phyloP scores from a whole-genome alignment of 2,797 vertebrate species.

The Onychomys torridus region DNA sequence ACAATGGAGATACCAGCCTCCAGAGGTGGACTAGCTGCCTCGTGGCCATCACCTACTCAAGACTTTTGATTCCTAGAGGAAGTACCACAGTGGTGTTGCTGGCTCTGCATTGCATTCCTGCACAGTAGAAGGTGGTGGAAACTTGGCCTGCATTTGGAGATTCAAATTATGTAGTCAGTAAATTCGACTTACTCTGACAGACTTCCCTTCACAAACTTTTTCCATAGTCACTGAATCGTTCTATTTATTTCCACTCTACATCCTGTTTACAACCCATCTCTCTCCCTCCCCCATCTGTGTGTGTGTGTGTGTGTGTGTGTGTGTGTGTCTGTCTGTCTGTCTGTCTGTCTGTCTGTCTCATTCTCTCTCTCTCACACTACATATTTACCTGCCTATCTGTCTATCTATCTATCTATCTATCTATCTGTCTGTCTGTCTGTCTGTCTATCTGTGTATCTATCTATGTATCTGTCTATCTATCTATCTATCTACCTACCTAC shows the following conservation, averaged over 20 bases:
- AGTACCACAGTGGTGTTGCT: conserved; percentile 25
- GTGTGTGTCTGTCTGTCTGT: neutral
- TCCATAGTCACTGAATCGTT: neutral
- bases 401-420: neutral
- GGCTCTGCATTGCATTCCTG: neutral
- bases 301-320: neutral
- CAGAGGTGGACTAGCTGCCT: neutral
- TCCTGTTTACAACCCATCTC: neutral
- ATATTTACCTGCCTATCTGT: neutral
- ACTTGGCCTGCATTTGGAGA: neutral
- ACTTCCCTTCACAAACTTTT: conserved; percentile 34
- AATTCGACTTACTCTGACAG: conserved; percentile 17
- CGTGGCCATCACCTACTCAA: neutral
- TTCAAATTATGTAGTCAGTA: neutral
- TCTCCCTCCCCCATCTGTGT: neutral
- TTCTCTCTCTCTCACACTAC: neutral
- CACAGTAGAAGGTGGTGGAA: neutral
- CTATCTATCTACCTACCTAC: neutral
- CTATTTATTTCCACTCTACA: conserved; percentile 16
- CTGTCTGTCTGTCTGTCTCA: neutral
- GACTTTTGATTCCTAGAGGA: conserved; percentile 9
- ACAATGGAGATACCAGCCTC: neutral
- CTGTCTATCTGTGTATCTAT: neutral
- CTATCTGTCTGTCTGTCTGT: neutral
- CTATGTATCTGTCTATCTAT: too few relatives aligned